Percentiles rank a stretch among this genome's conserved stretches.
Evolutionary conservation across 2,888 invertebrate genomes (phyloP).

Genomic region (Hemithea aestivaria): DNA sequence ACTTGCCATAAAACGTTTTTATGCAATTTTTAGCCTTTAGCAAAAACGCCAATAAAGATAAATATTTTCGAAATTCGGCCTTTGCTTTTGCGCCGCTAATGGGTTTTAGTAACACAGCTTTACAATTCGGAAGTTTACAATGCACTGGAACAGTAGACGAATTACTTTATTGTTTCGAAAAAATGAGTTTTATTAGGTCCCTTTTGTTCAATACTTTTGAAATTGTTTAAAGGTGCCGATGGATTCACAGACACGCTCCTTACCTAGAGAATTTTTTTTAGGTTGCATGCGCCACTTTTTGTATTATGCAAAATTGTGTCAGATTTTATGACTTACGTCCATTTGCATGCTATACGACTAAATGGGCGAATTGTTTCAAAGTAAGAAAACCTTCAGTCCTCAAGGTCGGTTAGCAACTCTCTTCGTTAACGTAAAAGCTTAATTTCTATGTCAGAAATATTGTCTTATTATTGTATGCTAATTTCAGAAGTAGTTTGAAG

Average conservation of each 20-base stretch:
- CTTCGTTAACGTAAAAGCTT: too few relatives aligned
- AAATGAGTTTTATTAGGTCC: constrained; percentile 59
- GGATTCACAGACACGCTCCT: constrained; percentile 34
- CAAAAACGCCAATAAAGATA: constrained; percentile 37
- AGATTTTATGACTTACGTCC: constrained; percentile 34
- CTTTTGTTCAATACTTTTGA: constrained; percentile 46
- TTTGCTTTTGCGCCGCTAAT: constrained; percentile 61
- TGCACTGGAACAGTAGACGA: constrained; percentile 64
- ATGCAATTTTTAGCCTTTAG: constrained; percentile 51
- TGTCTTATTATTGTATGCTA: too few relatives aligned
- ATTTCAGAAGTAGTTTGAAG: too few relatives aligned
- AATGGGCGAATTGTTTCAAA: constrained; percentile 6
- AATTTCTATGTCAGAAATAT: too few relatives aligned
- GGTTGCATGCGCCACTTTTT: constrained; percentile 44
- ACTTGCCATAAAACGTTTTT: constrained; percentile 35
- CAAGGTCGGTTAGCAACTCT: too few relatives aligned
- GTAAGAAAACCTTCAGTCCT: not conserved
- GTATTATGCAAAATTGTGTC: constrained; percentile 45
- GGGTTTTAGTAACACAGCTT: constrained; percentile 43
- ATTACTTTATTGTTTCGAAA: constrained; percentile 66
- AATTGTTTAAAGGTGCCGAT: constrained; percentile 58
- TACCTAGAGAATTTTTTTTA: constrained; percentile 30
- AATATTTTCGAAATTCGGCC: constrained; percentile 31
- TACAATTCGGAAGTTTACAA: constrained; percentile 73
- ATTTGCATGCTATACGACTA: constrained; percentile 19